phyloP scores from a whole-genome alignment of 2,113 vertebrate genomes.

The Glareola pratincola region DNA sequence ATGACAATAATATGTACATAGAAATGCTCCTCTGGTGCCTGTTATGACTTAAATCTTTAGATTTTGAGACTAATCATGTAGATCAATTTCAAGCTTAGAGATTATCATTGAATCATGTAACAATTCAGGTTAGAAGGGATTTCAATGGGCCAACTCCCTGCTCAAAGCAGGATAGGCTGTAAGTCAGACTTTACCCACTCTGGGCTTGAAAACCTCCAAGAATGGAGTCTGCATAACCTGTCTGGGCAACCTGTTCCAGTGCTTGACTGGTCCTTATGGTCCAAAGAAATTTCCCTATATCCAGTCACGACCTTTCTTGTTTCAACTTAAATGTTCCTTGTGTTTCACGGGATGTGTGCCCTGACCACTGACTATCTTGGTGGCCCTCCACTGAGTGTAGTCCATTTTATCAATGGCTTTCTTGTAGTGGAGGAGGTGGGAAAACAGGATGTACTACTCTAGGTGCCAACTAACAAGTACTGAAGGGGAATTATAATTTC shows the following conservation, averaged over 20 bases:
- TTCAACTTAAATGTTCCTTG: neutral
- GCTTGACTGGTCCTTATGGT: neutral
- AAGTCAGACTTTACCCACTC: neutral
- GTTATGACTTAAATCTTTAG: neutral
- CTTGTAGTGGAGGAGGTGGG: neutral
- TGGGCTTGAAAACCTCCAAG: neutral
- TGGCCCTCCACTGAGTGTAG: neutral
- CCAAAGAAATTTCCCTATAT: neutral
- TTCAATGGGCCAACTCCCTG: neutral
- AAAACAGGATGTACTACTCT: neutral
- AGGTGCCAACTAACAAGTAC: neutral
- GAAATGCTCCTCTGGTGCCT: neutral
- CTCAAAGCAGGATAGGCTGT: neutral
- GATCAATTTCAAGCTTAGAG: neutral
- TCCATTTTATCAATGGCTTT: neutral
- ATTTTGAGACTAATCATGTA: neutral
- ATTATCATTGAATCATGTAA: neutral
- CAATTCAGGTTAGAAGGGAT: neutral
- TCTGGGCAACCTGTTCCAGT: neutral
- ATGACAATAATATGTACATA: conserved; percentile 24
- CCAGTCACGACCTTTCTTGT: neutral
- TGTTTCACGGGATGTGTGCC: neutral
- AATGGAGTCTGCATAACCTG: neutral
- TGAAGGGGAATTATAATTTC: neutral
- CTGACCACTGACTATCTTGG: neutral